Conservation (phyloP, 2,113 vertebrate species). For the Panthera leo region DNA sequence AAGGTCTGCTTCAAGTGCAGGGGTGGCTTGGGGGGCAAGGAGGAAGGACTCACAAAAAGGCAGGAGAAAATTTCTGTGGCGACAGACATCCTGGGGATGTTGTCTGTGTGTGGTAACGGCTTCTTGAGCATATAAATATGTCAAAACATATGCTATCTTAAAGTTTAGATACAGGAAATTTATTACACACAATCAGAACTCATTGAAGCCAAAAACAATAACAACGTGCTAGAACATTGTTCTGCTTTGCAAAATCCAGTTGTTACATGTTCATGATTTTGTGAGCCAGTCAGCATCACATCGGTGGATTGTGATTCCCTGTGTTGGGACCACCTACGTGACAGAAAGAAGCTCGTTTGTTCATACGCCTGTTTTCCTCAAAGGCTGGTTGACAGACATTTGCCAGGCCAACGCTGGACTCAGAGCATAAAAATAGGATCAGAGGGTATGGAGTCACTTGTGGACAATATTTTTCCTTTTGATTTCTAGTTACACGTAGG, state of each 20-base stretch:
- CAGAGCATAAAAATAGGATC: not conserved
- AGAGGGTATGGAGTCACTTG: not conserved
- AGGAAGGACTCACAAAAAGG: not conserved
- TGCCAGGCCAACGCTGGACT: not conserved
- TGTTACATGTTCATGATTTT: not conserved
- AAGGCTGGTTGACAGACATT: not conserved
- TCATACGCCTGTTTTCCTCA: not conserved
- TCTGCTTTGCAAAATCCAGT: not conserved
- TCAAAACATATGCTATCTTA: not conserved
- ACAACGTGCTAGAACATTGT: not conserved
- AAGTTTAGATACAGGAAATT: not conserved
- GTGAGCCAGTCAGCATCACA: not conserved
- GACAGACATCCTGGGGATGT: too few relatives aligned
- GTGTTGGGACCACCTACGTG: not conserved
- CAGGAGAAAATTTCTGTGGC: not conserved
- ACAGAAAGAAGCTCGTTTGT: not conserved
- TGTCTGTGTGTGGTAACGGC: not conserved
- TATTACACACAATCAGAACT: not conserved
- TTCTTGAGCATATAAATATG: not conserved
- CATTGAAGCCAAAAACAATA: not conserved
- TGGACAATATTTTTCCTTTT: not conserved
- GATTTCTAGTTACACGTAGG: not conserved
- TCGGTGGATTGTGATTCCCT: not conserved
- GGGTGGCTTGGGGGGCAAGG: not conserved
- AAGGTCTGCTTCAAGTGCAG: too few relatives aligned